These are phyloP conservation scores for Columbina picui DNA, from an alignment of 2,113 vertebrate genomes.

Conservation along the genomic window DNA sequence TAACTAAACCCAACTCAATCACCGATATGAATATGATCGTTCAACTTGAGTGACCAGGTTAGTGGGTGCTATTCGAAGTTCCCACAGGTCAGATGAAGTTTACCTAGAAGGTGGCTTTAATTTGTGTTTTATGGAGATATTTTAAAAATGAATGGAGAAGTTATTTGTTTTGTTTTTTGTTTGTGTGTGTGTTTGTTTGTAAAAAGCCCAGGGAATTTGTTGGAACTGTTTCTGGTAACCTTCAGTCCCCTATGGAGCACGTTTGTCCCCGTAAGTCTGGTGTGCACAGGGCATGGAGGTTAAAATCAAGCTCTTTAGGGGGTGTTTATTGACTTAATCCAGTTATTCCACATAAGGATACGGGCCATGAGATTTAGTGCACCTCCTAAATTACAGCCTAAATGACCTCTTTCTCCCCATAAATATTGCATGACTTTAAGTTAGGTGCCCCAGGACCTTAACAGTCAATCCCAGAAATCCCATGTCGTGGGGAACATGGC, in stretches of 20 bases:
- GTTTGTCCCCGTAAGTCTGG: neutral
- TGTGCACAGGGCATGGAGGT: neutral
- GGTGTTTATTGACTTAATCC: neutral
- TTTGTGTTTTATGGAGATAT: neutral
- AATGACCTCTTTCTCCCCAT: neutral
- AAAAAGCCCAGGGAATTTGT: neutral
- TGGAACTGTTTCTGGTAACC: neutral
- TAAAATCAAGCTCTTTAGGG: neutral
- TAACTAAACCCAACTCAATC: neutral
- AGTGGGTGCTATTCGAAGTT: neutral
- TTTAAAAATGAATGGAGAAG: conserved; percentile 9
- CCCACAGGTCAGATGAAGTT: neutral
- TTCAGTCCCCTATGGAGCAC: neutral
- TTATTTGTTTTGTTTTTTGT: neutral
- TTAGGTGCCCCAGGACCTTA: neutral
- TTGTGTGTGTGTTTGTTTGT: too few species aligned
- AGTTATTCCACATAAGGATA: neutral
- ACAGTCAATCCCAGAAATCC: neutral
- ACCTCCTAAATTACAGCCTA: neutral
- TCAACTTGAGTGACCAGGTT: neutral
- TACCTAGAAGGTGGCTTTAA: neutral
- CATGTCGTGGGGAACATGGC: neutral
- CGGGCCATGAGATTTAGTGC: neutral
- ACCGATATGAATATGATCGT: neutral
- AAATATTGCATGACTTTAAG: conserved; percentile 14